Evolutionary conservation across 1,140 invertebrate genomes (phyloP), one percentile per base, ranked within the genome.

Genomic region (Asbolus verrucosus): DNA sequence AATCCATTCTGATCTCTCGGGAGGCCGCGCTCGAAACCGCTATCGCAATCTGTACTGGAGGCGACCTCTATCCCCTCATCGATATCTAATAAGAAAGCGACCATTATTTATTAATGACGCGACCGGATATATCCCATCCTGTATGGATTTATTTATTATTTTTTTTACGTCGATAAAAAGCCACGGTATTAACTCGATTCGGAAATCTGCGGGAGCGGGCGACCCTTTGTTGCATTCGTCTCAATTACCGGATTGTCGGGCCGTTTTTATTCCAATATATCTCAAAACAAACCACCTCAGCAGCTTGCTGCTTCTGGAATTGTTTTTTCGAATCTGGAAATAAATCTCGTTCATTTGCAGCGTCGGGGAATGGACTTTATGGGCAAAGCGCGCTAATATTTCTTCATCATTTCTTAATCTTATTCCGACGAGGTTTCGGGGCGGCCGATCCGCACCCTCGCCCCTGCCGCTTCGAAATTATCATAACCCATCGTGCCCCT

Each of bases 371-470:
- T 39, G 39, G 69, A 61, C 69, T 73, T 73, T 73, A 73, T 71
- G 43, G 59, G 31, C 65, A 50, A 59, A 31, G 14, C 59, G 24
- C 30, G 18, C 63, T 65, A 67, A 73, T 73, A 73, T 73, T 73
- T 73, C 72, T 73, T 73, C 72, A 73, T 73, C 72, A 73, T 73
- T 73, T 71, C 72, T 73, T 70, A 68, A 73, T 73, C 72, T 70
- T 67, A 71, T 67, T 70, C 70, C 66, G 66, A 68, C 65, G 65
- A 31, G 65, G 66, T 61, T 72, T 65, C 36, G 15, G 27, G 65
- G 18, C 66, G 38, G 1, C 59, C n/a, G n/a, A n/a, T n/a, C n/a
- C n/a, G n/a, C n/a, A n/a, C n/a, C n/a, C n/a, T n/a, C 54, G 18
- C 59, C 15, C 67, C 38, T 59, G 9, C 11, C 3, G 5, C 67